These are phyloP conservation scores for Melanchra persicariae DNA, from an alignment of 2,888 invertebrate species.

Conservation along the genomic window DNA sequence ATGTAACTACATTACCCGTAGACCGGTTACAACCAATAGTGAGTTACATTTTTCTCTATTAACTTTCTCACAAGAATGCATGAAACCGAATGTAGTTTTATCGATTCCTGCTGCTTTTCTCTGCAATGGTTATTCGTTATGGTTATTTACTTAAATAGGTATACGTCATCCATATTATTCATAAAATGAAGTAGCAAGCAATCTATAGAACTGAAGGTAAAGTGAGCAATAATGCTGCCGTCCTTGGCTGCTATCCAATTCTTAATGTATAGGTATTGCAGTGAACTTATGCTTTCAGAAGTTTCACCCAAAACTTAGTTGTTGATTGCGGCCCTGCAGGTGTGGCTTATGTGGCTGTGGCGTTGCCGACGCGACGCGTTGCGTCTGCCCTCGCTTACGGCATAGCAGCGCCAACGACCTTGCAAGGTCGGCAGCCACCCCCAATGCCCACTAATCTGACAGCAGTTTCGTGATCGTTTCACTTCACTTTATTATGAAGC, in stretches of 20 bases:
- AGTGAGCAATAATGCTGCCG: conserved; percentile 42
- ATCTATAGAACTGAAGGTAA: conserved; percentile 25
- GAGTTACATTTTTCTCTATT: background rate
- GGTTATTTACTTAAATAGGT: conserved; percentile 14
- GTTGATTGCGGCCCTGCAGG: conserved; percentile 64
- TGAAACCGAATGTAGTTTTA: background rate
- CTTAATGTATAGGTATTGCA: conserved; percentile 49
- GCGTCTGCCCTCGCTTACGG: conserved; percentile 68
- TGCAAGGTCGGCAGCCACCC: conserved; percentile 78
- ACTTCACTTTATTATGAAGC: conserved; percentile 67
- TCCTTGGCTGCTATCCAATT: conserved; percentile 61
- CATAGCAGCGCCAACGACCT: conserved; percentile 78
- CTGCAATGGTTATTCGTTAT: conserved; percentile 7
- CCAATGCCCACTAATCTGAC: conserved; percentile 60
- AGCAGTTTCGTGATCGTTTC: conserved; percentile 67
- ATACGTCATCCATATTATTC: conserved; percentile 24
- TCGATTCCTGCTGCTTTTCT: background rate
- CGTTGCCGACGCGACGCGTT: conserved; percentile 62
- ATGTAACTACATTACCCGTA: background rate
- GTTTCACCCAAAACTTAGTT: conserved; percentile 48
- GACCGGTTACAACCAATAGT: background rate
- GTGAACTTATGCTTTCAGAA: conserved; percentile 53
- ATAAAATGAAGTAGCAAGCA: conserved; percentile 2
- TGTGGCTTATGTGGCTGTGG: conserved; percentile 50
- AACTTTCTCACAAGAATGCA: background rate